phyloP scores from a whole-genome alignment of 2,797 vertebrate genomes.

The Loriculus beryllinus region DNA sequence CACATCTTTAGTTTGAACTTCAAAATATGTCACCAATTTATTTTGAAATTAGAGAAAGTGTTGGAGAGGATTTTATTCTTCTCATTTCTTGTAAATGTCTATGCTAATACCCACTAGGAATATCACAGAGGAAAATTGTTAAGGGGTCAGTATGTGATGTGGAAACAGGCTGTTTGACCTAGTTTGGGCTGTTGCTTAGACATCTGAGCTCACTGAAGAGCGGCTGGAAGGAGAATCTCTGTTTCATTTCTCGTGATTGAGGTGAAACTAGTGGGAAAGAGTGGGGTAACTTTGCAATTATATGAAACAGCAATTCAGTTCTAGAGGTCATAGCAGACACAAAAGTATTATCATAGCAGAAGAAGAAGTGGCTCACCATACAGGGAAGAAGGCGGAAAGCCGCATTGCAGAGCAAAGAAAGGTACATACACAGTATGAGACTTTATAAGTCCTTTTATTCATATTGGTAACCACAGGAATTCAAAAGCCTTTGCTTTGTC shows the following conservation, averaged over 20 bases:
- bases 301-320: conserved; percentile 36
- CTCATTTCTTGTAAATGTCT: conserved; percentile 32
- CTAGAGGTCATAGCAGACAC: background rate
- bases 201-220: conserved; percentile 41
- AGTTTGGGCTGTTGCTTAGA: conserved; percentile 57
- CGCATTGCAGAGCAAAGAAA: conserved; percentile 14
- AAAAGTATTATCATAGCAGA: background rate
- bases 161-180: conserved; percentile 68
- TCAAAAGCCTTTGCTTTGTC: conserved; percentile 31
- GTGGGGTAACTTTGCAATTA: conserved; percentile 37
- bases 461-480: background rate
- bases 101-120: conserved; percentile 44
- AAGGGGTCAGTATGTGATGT: conserved; percentile 62
- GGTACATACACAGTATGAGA: background rate
- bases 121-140: conserved; percentile 55
- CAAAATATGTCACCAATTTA: conserved; percentile 58
- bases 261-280: conserved; percentile 18
- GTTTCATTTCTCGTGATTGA: conserved; percentile 28
- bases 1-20: conserved; percentile 67
- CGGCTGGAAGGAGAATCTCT: background rate
- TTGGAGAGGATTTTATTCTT: conserved; percentile 52
- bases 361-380: background rate
- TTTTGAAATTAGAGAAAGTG: conserved; percentile 59
- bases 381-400: background rate
- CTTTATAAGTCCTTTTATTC: conserved; percentile 24